Evolutionary conservation across 1,140 invertebrate species (phyloP).

Genomic region (Adoxophyes honmai): DNA sequence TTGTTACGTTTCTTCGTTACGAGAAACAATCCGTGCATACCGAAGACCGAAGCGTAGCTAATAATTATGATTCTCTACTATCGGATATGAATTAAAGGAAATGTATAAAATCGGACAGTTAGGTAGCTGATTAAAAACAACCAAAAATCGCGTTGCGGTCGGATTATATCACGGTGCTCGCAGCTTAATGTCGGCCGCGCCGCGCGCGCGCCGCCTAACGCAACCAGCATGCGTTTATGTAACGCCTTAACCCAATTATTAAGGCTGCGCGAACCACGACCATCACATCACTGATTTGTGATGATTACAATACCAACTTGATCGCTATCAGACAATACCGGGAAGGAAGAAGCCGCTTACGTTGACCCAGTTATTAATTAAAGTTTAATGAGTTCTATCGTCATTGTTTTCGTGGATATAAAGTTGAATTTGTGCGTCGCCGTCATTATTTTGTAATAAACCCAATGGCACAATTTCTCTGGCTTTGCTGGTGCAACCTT

Average conservation of each 20-base stretch:
- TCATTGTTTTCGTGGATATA: neutral
- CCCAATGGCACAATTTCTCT: neutral
- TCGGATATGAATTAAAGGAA: no score
- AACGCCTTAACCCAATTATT: slow-evolving; percentile 11
- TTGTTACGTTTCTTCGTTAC: no score
- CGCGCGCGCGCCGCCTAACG: slow-evolving; percentile 9
- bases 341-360: neutral
- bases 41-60: no score
- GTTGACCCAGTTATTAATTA: neutral
- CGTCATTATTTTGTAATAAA: neutral
- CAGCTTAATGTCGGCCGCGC: neutral
- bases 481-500: neutral
- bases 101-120: no score
- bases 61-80: no score
- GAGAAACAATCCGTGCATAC: no score
- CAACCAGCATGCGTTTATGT: slow-evolving; percentile 13
- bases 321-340: neutral
- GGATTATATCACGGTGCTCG: slow-evolving; percentile 1
- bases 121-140: neutral
- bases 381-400: neutral
- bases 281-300: slow-evolving; percentile 11
- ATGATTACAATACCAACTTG: slow-evolving; percentile 6
- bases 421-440: neutral
- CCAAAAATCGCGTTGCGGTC: neutral
- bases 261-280: slow-evolving; percentile 10